Evolutionary conservation across 30 jellyfish, hydroid and myxozoan genomes (phyloP).

Genomic region (Aurelia sp.): DNA sequence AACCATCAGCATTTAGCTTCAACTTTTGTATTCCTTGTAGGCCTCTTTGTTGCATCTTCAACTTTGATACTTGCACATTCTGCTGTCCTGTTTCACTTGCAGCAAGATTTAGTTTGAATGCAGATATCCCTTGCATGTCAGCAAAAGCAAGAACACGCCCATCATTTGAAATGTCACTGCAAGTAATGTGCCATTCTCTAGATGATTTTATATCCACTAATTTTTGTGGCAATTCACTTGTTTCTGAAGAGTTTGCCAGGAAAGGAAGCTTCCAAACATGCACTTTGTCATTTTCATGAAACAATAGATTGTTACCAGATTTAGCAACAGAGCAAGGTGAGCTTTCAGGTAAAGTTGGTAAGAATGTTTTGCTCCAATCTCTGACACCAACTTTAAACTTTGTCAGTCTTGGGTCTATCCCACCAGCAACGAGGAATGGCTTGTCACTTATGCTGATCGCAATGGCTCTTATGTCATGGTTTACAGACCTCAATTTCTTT

Average conservation of each 20-base stretch:
- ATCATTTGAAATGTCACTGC: slow-evolving; percentile 70
- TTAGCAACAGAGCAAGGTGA: slow-evolving; percentile 52
- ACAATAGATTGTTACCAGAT: slow-evolving; percentile 46
- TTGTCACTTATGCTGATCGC: slow-evolving; percentile 4
- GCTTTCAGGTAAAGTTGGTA: slow-evolving; percentile 28
- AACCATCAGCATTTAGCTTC: slow-evolving; percentile 47
- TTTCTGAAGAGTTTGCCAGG: neutral
- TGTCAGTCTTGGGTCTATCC: slow-evolving; percentile 80
- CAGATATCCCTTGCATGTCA: slow-evolving; percentile 30
- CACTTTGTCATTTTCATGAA: slow-evolving; percentile 38
- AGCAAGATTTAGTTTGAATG: neutral
- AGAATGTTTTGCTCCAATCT: neutral
- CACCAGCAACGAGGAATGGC: slow-evolving; percentile 67
- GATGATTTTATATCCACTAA: slow-evolving; percentile 59
- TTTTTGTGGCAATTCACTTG: slow-evolving; percentile 26
- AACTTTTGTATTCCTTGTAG: slow-evolving; percentile 43
- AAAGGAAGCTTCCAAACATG: slow-evolving; percentile 76
- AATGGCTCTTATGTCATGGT: slow-evolving; percentile 78
- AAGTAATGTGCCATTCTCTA: slow-evolving; percentile 32
- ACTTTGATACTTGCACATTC: slow-evolving; percentile 22
- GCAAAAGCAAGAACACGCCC: slow-evolving; percentile 66
- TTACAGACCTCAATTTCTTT: slow-evolving; percentile 43
- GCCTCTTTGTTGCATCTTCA: slow-evolving; percentile 21
- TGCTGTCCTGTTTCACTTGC: neutral
- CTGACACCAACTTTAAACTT: neutral